Evolutionary conservation across 2,797 vertebrate species (phyloP).

Genomic region (Melanotaenia pygmaea): DNA sequence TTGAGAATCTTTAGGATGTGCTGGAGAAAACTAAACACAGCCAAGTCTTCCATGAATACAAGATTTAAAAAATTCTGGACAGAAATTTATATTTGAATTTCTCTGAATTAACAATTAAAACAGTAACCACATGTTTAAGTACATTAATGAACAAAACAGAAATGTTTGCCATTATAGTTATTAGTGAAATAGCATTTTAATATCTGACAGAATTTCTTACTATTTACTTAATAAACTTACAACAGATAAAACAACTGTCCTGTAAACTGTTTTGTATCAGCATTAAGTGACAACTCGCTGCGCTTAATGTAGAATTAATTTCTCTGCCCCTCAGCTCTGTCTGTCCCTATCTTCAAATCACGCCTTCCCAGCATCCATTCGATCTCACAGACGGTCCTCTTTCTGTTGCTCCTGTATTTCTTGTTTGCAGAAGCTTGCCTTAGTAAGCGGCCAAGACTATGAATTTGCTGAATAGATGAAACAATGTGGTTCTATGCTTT

Average conservation of each 20-base stretch:
- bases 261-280: background rate
- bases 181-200: background rate
- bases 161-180: background rate
- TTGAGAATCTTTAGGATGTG: too few species aligned
- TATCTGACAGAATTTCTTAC: background rate
- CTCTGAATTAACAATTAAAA: too few species aligned
- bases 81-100: background rate
- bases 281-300: background rate
- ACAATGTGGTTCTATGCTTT: constrained; percentile 15
- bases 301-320: constrained; percentile 10
- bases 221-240: background rate
- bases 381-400: constrained; percentile 2
- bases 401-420: constrained; percentile 3
- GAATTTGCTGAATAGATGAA: constrained; percentile 17
- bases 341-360: constrained; percentile 27
- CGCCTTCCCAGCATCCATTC: background rate
- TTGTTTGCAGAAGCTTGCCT: constrained; percentile 11
- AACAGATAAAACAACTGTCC: background rate
- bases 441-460: background rate
- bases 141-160: background rate
- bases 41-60: background rate
- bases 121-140: background rate
- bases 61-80: too few species aligned
- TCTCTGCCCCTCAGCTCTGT: constrained; percentile 31
- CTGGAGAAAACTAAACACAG: background rate